These are phyloP conservation scores for Ephestia elutella DNA, from an alignment of 1,140 invertebrate species.

Conservation along the genomic window DNA sequence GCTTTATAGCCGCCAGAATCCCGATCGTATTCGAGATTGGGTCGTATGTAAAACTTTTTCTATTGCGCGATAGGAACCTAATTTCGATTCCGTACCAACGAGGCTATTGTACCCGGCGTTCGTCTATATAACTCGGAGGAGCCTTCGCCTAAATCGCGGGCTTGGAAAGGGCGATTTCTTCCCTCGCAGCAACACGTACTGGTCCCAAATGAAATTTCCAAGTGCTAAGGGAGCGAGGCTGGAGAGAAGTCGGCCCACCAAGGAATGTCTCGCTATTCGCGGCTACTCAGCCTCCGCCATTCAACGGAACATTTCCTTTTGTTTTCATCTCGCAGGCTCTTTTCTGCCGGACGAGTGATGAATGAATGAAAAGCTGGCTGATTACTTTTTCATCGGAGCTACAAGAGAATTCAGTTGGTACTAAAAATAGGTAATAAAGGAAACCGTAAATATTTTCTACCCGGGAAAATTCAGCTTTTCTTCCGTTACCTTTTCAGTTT, in stretches of 20 bases:
- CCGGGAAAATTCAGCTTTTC: no score
- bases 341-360: slow-evolving; percentile 16
- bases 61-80: slow-evolving; percentile 46
- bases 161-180: slow-evolving; percentile 49
- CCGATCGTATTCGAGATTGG: slow-evolving; percentile 38
- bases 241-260: slow-evolving; percentile 19
- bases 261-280: slow-evolving; percentile 26
- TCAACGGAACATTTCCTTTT: slow-evolving; percentile 30
- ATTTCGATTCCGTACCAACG: slow-evolving; percentile 57
- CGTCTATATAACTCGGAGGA: slow-evolving; percentile 40
- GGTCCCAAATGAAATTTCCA: slow-evolving; percentile 58
- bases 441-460: no score
- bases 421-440: no score
- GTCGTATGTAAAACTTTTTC: slow-evolving; percentile 39
- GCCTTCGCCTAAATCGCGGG: slow-evolving; percentile 38
- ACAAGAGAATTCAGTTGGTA: not conserved
- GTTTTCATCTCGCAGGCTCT: slow-evolving; percentile 21
- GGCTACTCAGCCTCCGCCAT: slow-evolving; percentile 31
- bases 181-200: slow-evolving; percentile 51
- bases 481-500: no score
- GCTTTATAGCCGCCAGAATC: slow-evolving; percentile 31
- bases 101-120: slow-evolving; percentile 42
- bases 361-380: slow-evolving; percentile 8
- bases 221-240: slow-evolving; percentile 37
- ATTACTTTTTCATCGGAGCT: not conserved